Conservation (phyloP, 2,797 vertebrate genomes). For the Tamandua tetradactyla region DNA sequence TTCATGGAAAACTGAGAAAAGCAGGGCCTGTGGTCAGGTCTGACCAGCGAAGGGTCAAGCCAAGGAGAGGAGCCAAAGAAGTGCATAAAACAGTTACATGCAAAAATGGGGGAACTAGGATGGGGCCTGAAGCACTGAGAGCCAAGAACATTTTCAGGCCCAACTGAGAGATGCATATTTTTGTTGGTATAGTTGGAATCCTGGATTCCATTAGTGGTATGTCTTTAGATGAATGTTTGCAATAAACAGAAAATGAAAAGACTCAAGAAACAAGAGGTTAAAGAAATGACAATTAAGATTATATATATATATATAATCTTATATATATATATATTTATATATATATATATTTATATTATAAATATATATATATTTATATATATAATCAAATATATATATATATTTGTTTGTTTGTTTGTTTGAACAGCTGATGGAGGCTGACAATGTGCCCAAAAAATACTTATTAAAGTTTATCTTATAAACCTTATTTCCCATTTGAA, state of each 20-base stretch:
- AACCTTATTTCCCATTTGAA: not conserved
- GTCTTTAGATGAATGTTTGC: not conserved
- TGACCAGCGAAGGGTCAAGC: not conserved
- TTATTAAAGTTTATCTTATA: not conserved
- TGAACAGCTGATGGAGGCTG: not conserved
- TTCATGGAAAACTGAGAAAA: not conserved
- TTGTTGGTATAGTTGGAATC: not conserved
- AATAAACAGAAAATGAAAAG: not conserved
- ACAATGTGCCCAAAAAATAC: not conserved
- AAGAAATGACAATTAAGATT: too few species aligned
- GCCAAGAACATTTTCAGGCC: not conserved
- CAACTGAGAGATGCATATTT: not conserved
- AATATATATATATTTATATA: too few species aligned
- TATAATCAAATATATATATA: too few species aligned
- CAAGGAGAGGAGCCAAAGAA: not conserved
- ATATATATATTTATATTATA: too few species aligned
- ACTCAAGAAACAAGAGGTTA: not conserved
- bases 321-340: too few species aligned
- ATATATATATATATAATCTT: too few species aligned
- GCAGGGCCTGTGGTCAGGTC: not conserved
- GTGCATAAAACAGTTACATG: accelerated
- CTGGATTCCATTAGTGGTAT: not conserved
- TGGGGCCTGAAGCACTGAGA: not conserved
- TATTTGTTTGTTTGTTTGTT: too few species aligned
- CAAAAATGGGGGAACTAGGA: not conserved